Evolutionary conservation across 2,888 invertebrate species (phyloP), one percentile per base, ranked within the genome.

Genomic region (Sphecodes monilicornis): DNA sequence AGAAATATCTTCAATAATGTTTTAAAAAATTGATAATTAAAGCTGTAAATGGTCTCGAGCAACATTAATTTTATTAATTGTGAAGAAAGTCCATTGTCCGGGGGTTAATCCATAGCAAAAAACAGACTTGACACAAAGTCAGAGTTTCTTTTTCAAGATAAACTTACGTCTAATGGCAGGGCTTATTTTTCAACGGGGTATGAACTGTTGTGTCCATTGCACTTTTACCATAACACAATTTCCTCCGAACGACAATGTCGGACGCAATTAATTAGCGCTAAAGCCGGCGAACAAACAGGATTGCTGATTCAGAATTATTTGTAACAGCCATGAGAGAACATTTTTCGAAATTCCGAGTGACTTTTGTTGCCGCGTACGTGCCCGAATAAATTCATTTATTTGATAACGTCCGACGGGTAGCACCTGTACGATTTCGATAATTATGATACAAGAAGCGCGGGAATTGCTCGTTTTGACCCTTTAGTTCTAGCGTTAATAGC

Each of bases 211-310:
- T 11, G 1, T 10, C 54, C 11, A n/a, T 11, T n/a, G n/a, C 6
- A 29, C 16, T 32, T 18, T 29, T 29, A 29, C 18, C 29, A 29
- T 29, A 0, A 8, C 60, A 29, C 6, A 60, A 29, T 29, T 60
- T 26, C 13, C 29, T 29, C 60, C 8, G 16, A 29, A 32, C 50
- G 32, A 64, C 78, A 13, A 76, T 43, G 22, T 29, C 4, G 26
- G 50, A n/a, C 46, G 29, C 54, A 50, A 86, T 86, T 82, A 79
- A 79, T 64, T 79, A 75, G 76, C 39, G 11, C 10, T 36, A 22
- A 22, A 66, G 36, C 36, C 60, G 22, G 4, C 36, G 36, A 32
- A 36, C 66, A 11, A 18, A 10, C 6, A 54, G 54, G 22, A 54
- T 54, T 54, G 6, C 54, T 54, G 5, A n/a, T 54, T 6, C 64